Evolutionary conservation across 2,888 invertebrate species (phyloP), one percentile per base, ranked within the genome.

Genomic region (Dryadula phaetusa): DNA sequence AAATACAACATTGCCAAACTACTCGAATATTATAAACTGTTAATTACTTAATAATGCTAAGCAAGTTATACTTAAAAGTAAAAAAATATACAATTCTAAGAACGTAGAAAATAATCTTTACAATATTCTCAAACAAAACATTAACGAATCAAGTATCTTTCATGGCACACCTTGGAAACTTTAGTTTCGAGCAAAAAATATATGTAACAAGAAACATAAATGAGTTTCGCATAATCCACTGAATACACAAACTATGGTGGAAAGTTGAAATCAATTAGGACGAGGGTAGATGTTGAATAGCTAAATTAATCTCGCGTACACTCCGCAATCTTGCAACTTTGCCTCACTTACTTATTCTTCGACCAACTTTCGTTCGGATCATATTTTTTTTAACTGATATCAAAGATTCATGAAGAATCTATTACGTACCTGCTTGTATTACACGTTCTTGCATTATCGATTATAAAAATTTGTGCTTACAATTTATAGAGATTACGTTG

Each of bases 241-340:
- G 64, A 37, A 47, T 16, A 56, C 37, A 25, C 53, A 37, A 56
- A 47, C 64, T 47, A 40, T 40, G 40, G 64, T 16, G 46, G n/a
- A 20, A 47, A 64, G 40, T 64, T 47, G 25, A 37, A 47, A 58
- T 64, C 56, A 58, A 64, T 58, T 58, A 58, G 37, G 47, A 37
- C 46, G 37, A 58, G 28, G 47, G 56, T 6, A 47, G 25, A 8
- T 14, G 47, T 16, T 64, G 54, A 54, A 54, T 64, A 54, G 64
- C 34, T 64, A 25, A 56, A 56, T 64, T 34, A 64, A 64, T 62
- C 42, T 65, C n/a, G 49, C 37, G 34, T 47, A 58, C 58, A 58
- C 56, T 64, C 18, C 16, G 25, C 56, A 25, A 47, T 18, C 56
- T 58, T 54, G 37, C 40, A 49, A 64, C 64, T 64, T 64, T 20